Evolutionary conservation across 64 coral and sea anemone species (phyloP), one percentile per base, ranked within the genome.

Genomic region (Porites lutea): DNA sequence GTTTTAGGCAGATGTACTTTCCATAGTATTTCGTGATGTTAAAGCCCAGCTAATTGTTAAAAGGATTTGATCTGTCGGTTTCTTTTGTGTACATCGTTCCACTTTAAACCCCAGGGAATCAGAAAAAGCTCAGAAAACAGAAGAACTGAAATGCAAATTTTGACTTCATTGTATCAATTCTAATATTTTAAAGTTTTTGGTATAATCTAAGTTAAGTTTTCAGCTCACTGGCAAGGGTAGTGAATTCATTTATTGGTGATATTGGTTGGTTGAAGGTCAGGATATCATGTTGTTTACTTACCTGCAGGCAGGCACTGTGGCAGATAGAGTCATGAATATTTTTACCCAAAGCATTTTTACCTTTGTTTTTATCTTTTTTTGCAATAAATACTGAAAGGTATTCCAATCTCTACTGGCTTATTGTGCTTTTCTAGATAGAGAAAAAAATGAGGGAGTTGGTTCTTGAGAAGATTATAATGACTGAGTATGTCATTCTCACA

Each of bases 81-180:
- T 84, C 81, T 67, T 84, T 52, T 84, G 81, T 84, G 67, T 22
- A 51, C 10, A 19, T 68, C 18, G 20, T 69, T 68, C 51, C 60
- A 12, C 21, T 66, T 52, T 84, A 20, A 84, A 52, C 81, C 81
- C 62, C 64, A 65, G 81, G 81, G 81, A 61, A 84, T 63, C 62
- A 18, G 13, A 27, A 55, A 55, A 55, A 81, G 15, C 20, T 58
- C 78, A 81, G 53, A 27, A 62, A 5, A 6, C 5, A 16, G 3
- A 14, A 13, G 48, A 52, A 4, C 59, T 55, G 43, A 54, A 62
- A 44, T 81, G 55, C 55, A 22, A 6, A 62, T 81, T 6, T 62
- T 80, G n/a, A 59, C 13, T 43, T 13, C 4, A 12, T 13, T 2
- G 18, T 14, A 59, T 60, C 10, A 62, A 62, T 14, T 37, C 27